Conservation (phyloP, 2,113 vertebrate species). For the Pterocles gutturalis region DNA sequence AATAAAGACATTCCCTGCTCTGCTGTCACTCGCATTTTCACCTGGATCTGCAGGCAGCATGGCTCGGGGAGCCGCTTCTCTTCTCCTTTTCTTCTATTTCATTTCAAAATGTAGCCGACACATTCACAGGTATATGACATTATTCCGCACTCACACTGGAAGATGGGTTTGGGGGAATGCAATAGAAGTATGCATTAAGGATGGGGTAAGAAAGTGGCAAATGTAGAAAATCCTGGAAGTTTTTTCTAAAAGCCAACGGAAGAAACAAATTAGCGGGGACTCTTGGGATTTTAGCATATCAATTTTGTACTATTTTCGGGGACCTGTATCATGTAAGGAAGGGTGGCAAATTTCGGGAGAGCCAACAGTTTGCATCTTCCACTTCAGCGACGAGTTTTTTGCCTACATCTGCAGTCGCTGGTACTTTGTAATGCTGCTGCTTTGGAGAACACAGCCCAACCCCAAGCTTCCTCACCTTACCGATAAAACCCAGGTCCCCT, state of each 20-base stretch:
- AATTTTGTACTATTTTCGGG: neutral
- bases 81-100: neutral
- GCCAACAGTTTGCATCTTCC: neutral
- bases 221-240: neutral
- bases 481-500: neutral
- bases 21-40: conserved; percentile 1
- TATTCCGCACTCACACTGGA: neutral
- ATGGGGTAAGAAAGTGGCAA: neutral
- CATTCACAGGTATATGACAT: neutral
- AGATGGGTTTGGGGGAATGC: neutral
- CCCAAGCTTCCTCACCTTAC: neutral
- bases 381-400: neutral
- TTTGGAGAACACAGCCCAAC: neutral
- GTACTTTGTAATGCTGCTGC: neutral
- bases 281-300: fast-evolving
- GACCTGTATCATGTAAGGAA: neutral
- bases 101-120: neutral
- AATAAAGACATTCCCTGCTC: neutral
- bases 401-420: neutral
- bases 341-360: neutral
- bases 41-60: neutral
- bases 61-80: neutral
- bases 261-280: neutral
- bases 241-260: neutral
- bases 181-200: neutral